Conservation (phyloP, 2,888 invertebrate genomes). For the Eupithecia subfuscata region DNA sequence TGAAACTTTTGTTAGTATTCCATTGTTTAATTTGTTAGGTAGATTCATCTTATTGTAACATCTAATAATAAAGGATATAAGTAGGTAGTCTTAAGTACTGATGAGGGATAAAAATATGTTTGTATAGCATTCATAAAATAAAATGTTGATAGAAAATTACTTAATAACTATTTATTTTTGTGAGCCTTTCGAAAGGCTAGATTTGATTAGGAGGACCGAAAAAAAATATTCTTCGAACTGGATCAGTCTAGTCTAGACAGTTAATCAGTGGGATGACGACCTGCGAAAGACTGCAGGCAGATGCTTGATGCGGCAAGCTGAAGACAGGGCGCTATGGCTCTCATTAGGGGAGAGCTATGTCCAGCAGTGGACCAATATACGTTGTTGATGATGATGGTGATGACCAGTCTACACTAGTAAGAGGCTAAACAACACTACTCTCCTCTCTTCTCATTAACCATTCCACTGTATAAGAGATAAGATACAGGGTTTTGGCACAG, state of each 20-base stretch:
- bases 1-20: conserved; percentile 24
- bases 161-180: too few species aligned
- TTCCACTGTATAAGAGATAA: conserved; percentile 12
- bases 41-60: not conserved
- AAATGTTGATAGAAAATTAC: too few species aligned
- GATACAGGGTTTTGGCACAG: conserved; percentile 26
- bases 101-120: not conserved
- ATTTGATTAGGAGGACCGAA: too few species aligned
- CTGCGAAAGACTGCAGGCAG: too few species aligned
- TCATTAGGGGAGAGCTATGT: too few species aligned
- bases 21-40: conserved; percentile 12
- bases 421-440: not conserved
- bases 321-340: too few species aligned
- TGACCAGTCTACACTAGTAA: not conserved
- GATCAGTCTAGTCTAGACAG: not conserved
- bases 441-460: conserved; percentile 8
- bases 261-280: too few species aligned
- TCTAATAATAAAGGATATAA: not conserved
- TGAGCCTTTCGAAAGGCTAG: too few species aligned
- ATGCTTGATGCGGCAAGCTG: too few species aligned
- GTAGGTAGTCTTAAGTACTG: not conserved
- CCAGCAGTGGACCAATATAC: too few species aligned
- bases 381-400: too few species aligned
- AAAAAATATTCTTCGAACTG: not conserved
- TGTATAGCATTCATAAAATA: not conserved